These are phyloP conservation scores for Coreoperca whiteheadi DNA, from an alignment of 2,113 vertebrate genomes.

Conservation along the genomic window DNA sequence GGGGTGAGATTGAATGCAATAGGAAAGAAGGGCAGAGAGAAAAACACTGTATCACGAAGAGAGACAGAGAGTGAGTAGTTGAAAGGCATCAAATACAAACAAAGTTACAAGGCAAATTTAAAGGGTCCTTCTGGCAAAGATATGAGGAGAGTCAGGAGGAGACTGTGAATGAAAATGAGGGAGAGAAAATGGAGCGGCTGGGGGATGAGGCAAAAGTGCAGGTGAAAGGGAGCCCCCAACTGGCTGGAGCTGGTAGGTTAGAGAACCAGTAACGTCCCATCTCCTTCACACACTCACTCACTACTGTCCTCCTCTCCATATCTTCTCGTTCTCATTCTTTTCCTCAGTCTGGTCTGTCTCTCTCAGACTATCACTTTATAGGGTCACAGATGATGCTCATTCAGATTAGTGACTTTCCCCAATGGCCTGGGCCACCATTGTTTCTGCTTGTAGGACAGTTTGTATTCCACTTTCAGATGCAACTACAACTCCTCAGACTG, in stretches of 20 bases:
- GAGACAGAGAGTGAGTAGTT: neutral
- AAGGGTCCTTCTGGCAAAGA: slow-evolving; percentile 30
- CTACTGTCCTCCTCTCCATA: fast-evolving
- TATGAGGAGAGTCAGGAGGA: neutral
- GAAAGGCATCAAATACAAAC: slow-evolving; percentile 46
- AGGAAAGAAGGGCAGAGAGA: slow-evolving; percentile 38
- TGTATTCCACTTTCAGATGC: slow-evolving; percentile 19
- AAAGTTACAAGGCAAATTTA: slow-evolving; percentile 38
- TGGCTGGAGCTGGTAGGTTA: slow-evolving; percentile 57
- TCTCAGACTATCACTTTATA: slow-evolving; percentile 16
- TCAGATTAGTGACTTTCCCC: slow-evolving; percentile 49
- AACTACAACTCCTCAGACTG: slow-evolving; percentile 18
- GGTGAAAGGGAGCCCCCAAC: slow-evolving; percentile 66
- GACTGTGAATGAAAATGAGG: slow-evolving; percentile 20
- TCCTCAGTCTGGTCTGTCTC: neutral
- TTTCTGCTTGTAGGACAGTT: slow-evolving; percentile 27
- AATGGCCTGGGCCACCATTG: neutral
- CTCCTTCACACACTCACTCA: neutral
- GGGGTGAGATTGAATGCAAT: slow-evolving; percentile 56
- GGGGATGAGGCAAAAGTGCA: slow-evolving; percentile 36
- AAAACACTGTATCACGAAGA: neutral
- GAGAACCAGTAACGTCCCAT: neutral
- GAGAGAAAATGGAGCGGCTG: neutral
- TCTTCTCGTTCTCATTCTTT: neutral
- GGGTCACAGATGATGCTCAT: slow-evolving; percentile 26